Conservation (phyloP, 2,797 vertebrate genomes). For the Melanogrammus aeglefinus region DNA sequence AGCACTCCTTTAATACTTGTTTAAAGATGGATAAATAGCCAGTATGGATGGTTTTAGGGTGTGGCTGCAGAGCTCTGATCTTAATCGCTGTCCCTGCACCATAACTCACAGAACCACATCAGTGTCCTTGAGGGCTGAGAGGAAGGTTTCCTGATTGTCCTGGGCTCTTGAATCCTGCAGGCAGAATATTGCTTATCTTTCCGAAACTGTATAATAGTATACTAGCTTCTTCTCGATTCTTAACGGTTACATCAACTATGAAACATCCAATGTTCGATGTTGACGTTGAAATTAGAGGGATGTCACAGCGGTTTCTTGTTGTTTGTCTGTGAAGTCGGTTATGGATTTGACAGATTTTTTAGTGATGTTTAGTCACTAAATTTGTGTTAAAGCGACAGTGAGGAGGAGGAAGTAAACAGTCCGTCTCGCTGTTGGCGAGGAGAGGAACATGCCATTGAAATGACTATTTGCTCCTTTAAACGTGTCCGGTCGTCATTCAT, state of each 20-base stretch:
- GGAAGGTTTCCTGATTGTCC: not conserved
- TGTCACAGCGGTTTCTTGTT: not conserved
- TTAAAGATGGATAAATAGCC: constrained; percentile 67
- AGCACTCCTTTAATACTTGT: constrained; percentile 65
- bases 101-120: not conserved
- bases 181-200: not conserved
- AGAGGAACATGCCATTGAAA: too few relatives aligned
- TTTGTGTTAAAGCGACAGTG: too few relatives aligned
- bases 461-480: too few relatives aligned
- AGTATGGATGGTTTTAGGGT: constrained; percentile 24
- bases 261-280: not conserved
- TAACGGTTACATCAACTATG: not conserved
- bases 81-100: not conserved
- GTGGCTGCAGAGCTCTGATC: not conserved
- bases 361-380: too few relatives aligned
- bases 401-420: too few relatives aligned
- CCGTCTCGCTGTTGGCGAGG: too few relatives aligned
- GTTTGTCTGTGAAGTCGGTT: not conserved
- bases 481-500: too few relatives aligned
- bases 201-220: not conserved
- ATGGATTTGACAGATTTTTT: not conserved
- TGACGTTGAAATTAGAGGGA: too few relatives aligned
- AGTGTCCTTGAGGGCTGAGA: not conserved
- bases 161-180: not conserved
- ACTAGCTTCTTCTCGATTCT: not conserved